A percentile compares a stretch with the other conserved stretches of the same genome.
These are phyloP conservation scores for Pachymerium ferrugineum DNA, from an alignment of 2,888 invertebrate species.

Conservation along the genomic window DNA sequence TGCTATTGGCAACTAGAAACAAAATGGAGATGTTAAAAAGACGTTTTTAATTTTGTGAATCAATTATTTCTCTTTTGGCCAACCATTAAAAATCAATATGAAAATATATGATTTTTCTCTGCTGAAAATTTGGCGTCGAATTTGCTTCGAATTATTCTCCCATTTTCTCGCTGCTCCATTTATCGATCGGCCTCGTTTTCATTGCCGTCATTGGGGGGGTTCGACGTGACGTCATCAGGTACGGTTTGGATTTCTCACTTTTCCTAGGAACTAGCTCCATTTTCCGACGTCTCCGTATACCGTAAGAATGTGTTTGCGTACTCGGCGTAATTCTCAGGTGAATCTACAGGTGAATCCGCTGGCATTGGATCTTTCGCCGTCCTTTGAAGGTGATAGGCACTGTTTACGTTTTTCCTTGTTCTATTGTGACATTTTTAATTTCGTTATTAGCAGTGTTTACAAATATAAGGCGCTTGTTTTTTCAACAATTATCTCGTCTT, in stretches of 20 bases:
- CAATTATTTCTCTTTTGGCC: neutral
- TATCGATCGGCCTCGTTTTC: slow-evolving; percentile 8
- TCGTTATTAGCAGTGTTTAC: too few species aligned
- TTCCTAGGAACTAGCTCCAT: neutral
- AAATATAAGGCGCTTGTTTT: too few species aligned
- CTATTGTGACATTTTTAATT: too few species aligned
- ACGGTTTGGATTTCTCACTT: neutral
- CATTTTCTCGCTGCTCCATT: neutral
- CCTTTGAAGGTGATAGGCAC: neutral
- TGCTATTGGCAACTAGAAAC: neutral
- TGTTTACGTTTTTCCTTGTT: too few species aligned
- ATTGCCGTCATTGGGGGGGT: neutral
- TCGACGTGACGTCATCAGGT: neutral
- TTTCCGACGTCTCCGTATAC: neutral
- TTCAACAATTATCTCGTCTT: too few species aligned
- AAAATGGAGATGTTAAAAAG: neutral
- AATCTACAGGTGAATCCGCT: neutral
- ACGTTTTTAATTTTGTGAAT: neutral
- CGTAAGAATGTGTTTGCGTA: neutral
- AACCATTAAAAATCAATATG: neutral
- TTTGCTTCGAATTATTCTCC: neutral
- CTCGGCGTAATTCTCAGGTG: neutral
- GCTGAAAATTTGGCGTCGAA: neutral
- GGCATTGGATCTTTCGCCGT: neutral
- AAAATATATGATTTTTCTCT: neutral